A percentile compares a stretch with the other conserved stretches of the same genome.
These are phyloP conservation scores for Peromyscus maniculatus DNA, from an alignment of 2,113 vertebrate genomes.

Conservation along the genomic window DNA sequence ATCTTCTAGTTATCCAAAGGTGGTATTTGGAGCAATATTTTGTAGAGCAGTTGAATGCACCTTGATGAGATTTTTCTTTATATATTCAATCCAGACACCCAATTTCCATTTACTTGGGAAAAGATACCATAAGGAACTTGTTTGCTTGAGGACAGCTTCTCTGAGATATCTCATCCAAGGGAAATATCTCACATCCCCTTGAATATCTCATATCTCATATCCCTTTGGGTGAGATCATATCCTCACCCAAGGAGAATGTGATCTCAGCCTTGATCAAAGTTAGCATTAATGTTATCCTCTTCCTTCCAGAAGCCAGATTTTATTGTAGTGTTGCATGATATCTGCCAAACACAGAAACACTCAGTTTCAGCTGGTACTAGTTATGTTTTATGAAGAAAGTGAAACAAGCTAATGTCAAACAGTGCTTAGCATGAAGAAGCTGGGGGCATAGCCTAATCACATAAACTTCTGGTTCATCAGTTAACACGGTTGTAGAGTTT, in stretches of 20 bases:
- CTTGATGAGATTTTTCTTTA: constrained; percentile 61
- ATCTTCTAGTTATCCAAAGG: not conserved
- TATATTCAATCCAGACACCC: not conserved
- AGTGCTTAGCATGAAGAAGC: not conserved
- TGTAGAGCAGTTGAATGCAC: constrained; percentile 25
- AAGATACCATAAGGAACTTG: constrained; percentile 27
- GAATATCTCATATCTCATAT: too few species aligned
- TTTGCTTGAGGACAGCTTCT: constrained; percentile 15
- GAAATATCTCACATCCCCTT: too few species aligned
- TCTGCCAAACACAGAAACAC: not conserved
- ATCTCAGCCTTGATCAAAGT: constrained; percentile 12
- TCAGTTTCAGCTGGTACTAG: not conserved
- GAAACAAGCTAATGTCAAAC: not conserved
- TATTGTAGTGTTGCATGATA: not conserved
- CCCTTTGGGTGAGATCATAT: too few species aligned
- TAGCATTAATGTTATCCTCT: not conserved
- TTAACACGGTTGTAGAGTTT: not conserved
- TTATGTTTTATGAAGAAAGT: not conserved
- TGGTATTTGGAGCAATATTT: constrained; percentile 63
- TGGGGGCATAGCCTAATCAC: not conserved
- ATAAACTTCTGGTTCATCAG: not conserved
- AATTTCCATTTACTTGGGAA: constrained; percentile 45
- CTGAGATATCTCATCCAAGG: too few species aligned
- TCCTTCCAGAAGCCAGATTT: not conserved
- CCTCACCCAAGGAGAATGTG: not conserved